These are phyloP conservation scores for Eriocheir sinensis DNA, from an alignment of 1,140 invertebrate genomes.

Conservation along the genomic window DNA sequence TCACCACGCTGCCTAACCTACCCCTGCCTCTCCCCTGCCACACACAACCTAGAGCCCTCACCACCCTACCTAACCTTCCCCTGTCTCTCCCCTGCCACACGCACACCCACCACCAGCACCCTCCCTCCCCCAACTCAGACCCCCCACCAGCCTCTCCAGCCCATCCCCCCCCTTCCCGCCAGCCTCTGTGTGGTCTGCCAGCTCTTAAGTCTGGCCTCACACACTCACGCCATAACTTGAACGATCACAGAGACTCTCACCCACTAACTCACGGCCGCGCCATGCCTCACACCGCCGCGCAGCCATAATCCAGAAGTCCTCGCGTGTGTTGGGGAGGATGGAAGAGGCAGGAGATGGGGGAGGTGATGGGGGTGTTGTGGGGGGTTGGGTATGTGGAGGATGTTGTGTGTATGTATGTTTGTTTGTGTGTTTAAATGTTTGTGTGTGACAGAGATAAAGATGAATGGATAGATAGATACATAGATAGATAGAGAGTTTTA, in stretches of 20 bases:
- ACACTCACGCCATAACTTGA: background rate
- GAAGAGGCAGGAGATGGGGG: no score
- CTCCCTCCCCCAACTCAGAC: background rate
- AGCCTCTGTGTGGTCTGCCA: background rate
- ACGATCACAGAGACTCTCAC: slow-evolving; percentile 1
- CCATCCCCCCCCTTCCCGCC: background rate
- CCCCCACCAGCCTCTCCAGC: background rate
- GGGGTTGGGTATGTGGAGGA: no score
- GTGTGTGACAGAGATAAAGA: background rate
- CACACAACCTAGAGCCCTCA: no score
- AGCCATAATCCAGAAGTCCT: background rate
- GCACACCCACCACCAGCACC: no score
- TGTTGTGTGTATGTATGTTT: background rate
- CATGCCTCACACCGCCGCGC: background rate
- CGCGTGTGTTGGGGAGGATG: no score
- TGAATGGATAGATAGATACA: no score
- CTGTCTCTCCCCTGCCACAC: background rate
- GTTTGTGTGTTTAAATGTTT: background rate
- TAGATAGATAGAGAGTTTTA: no score
- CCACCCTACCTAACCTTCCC: no score
- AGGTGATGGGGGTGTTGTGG: no score
- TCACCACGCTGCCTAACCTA: no score
- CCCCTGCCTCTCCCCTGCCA: no score
- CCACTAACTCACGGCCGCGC: background rate
- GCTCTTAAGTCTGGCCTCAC: background rate